Percentiles rank a stretch among this genome's conserved stretches.
phyloP scores from a whole-genome alignment of 2,113 vertebrate species.

The Chascanopsetta lugubris region DNA sequence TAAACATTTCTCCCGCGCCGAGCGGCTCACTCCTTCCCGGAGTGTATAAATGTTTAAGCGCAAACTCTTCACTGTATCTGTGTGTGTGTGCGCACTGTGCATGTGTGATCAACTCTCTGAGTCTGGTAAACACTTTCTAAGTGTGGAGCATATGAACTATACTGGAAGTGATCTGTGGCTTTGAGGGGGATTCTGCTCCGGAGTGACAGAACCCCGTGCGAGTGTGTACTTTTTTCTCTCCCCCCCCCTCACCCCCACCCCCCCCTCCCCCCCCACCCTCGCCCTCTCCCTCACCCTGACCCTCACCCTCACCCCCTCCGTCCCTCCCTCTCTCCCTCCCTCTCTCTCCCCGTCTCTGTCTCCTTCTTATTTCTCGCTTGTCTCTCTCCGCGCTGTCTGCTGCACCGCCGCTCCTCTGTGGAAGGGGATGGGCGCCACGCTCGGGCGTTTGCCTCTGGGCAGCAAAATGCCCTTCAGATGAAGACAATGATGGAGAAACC shows the following conservation, averaged over 20 bases:
- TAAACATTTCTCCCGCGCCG: slow-evolving; percentile 39
- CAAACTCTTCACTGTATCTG: slow-evolving; percentile 27
- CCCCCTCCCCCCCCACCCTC: slow-evolving; percentile 32
- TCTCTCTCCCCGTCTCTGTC: slow-evolving; percentile 34
- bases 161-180: slow-evolving; percentile 78
- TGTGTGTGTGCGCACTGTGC: slow-evolving; percentile 8
- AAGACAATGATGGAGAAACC: slow-evolving; percentile 76
- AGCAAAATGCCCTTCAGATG: slow-evolving; percentile 78
- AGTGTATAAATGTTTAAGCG: slow-evolving; percentile 66
- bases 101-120: slow-evolving; percentile 58
- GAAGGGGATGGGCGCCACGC: slow-evolving; percentile 48
- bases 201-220: slow-evolving; percentile 78
- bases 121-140: slow-evolving; percentile 76
- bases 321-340: slow-evolving; percentile 19
- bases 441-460: slow-evolving; percentile 75
- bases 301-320: slow-evolving; percentile 30
- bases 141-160: slow-evolving; percentile 76
- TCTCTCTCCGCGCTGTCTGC: slow-evolving; percentile 52
- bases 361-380: slow-evolving; percentile 2
- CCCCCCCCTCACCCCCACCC: slow-evolving; percentile 21
- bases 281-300: slow-evolving; percentile 17
- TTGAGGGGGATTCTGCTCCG: slow-evolving; percentile 79
- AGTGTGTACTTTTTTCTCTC: slow-evolving; percentile 67
- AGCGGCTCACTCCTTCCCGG: slow-evolving; percentile 42
- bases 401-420: slow-evolving; percentile 53